Evolutionary conservation across 1,140 invertebrate genomes (phyloP), one percentile per base, ranked within the genome.

Genomic region (Zaprionus vittiger): DNA sequence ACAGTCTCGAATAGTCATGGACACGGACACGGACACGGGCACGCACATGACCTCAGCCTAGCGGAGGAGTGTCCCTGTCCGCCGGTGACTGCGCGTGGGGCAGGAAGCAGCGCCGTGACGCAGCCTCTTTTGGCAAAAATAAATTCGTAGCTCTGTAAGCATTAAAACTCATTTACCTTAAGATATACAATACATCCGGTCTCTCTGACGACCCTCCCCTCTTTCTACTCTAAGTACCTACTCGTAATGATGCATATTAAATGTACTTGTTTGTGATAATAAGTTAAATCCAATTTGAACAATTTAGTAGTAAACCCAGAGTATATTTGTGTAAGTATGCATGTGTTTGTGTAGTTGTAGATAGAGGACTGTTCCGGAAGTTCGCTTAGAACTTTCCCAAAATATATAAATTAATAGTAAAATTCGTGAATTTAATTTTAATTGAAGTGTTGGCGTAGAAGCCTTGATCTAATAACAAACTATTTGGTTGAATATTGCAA

Each of bases 81-180:
- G 12, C 44, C 70, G 7, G 61, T 81, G 31, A 34, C 63, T 47
- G 68, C 31, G 6, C 64, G 62, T 14, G 79, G 78, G 3, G 28
- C 71, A 15, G 31, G 60, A 4, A 38, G 49, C 22, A 77, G 66
- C 63, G 66, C 72, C 34, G 91, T 91, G 5, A 92, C 90, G 7
- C 91, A 92, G 52, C 91, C 91, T 20, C 77, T 92, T 34, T 68
- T 92, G 74, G 83, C 82, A 54, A 91, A 92, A 77, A 92, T 92
- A 31, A 92, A 92, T 81, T 91, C 89, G 57, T 86, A 91, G 73
- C 67, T 77, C 64, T 77, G 61, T 82, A 81, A 80, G 67, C 37
- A 62, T 47, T 68, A 38, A 67, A 70, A 74, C 56, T 44, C 44
- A 59, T 44, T 63, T 38, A 66, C 54, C 22, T 31, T 66, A 28